These are phyloP conservation scores for Pseudochaenichthys georgianus DNA, from an alignment of 2,797 vertebrate species.

Conservation along the genomic window DNA sequence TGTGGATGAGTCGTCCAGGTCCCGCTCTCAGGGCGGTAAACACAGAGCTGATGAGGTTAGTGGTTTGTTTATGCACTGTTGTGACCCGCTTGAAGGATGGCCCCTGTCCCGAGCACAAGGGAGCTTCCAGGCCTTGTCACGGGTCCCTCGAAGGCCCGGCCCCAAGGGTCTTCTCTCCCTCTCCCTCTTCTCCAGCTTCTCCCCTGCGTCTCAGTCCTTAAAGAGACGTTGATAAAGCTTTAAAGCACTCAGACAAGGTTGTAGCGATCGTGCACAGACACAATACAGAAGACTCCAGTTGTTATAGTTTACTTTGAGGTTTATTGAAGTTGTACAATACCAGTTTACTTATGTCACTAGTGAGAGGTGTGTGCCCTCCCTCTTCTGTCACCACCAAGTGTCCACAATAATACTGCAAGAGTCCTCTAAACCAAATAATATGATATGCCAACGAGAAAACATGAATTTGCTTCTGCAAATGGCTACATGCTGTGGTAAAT, in stretches of 20 bases:
- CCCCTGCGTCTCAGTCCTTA: conserved; percentile 23
- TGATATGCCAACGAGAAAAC: too few relatives aligned
- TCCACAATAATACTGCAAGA: too few relatives aligned
- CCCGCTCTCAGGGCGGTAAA: conserved; percentile 70
- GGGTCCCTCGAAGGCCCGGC: conserved; percentile 35
- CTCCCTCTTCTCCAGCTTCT: conserved; percentile 25
- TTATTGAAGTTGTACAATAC: too few relatives aligned
- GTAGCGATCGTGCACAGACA: too few relatives aligned
- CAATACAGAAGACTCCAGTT: too few relatives aligned
- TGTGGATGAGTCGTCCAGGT: conserved; percentile 80
- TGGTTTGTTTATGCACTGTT: conserved; percentile 78
- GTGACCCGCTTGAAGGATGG: conserved; percentile 80
- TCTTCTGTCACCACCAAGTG: too few relatives aligned
- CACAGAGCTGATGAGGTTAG: conserved; percentile 78
- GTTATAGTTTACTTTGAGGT: too few relatives aligned
- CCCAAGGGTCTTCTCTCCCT: conserved; percentile 39
- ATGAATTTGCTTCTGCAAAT: too few relatives aligned
- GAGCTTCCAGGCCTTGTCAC: conserved; percentile 47
- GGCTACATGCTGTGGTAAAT: too few relatives aligned
- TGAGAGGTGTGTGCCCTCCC: too few relatives aligned
- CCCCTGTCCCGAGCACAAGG: conserved; percentile 59
- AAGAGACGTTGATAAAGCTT: conserved; percentile 33
- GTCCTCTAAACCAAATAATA: too few relatives aligned
- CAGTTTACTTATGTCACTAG: too few relatives aligned
- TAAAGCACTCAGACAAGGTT: conserved; percentile 8